Evolutionary conservation across 2,797 vertebrate species (phyloP), one percentile per base, ranked within the genome.

Genomic region (Sebastes minor): DNA sequence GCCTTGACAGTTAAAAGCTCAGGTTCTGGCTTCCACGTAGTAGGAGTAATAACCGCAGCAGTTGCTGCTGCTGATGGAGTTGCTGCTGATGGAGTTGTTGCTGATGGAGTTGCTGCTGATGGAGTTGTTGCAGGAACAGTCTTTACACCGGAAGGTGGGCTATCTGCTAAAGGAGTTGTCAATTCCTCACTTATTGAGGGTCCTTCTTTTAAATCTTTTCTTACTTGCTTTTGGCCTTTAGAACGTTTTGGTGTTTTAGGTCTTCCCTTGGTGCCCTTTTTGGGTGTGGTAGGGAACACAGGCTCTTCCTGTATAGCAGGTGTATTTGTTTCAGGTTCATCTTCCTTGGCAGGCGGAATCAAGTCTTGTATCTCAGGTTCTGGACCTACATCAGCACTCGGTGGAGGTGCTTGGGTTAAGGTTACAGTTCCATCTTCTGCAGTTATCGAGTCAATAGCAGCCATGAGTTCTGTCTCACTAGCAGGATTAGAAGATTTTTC

Each of bases 361-460:
- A 92, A 78, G 5, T 90, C 89, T 87, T 90, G 94, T 25, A 92
- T 65, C 53, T 92, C 94, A 72, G 94, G 52, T 69, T 96, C 95
- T 0, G 95, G 89, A 77, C 94, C 93, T 1, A 96, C 71, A 69
- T 95, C 96, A 11, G 96, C 88, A 67, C 91, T 95, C 0, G 95
- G 89, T 75, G 96, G 95, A 53, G 97, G 88, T 28, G 97, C 91
- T 83, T 90, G 94, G 9, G 92, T 64, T 53, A 94, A 12, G 4
- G 88, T 5, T 28, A 78, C 96, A 53, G 96, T 90, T 74, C 94
- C 81, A 28, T 98, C 97, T 6, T 95, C 97, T 53, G 94, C 92
- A 52, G 98, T 99, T 84, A 99, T 99, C 16, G 99, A 99, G 64
- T 98, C 97, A 0, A 99, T 99, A 65, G 99, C 98, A 0, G 98